These are phyloP conservation scores for Leptestheria dahalacensis DNA, from an alignment of 1,140 invertebrate genomes.

Conservation along the genomic window DNA sequence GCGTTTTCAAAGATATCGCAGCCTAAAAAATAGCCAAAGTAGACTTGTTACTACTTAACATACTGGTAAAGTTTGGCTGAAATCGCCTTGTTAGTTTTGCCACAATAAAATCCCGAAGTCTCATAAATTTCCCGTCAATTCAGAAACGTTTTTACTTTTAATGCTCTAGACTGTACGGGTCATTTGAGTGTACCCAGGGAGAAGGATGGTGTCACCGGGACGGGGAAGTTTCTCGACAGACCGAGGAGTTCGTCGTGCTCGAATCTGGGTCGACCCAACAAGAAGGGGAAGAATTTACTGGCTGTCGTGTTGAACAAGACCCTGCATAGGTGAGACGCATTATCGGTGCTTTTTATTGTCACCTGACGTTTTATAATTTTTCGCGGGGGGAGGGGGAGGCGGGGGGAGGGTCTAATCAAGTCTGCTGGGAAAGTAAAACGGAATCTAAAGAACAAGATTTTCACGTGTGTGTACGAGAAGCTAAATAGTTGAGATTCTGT, in stretches of 20 bases:
- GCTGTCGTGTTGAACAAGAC: neutral
- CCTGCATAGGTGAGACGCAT: neutral
- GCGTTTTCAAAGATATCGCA: too few species aligned
- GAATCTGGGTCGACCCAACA: neutral
- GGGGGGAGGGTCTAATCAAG: neutral
- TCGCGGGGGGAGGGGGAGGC: neutral
- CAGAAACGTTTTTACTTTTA: too few species aligned
- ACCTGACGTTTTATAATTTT: neutral
- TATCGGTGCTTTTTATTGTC: neutral
- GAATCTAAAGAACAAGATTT: too few species aligned
- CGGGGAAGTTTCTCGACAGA: neutral
- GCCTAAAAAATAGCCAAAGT: too few species aligned
- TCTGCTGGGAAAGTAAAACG: too few species aligned
- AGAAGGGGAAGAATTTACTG: neutral
- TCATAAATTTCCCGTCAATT: too few species aligned
- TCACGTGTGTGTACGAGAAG: too few species aligned
- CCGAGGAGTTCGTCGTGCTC: neutral
- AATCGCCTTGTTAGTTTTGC: too few species aligned
- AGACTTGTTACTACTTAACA: too few species aligned
- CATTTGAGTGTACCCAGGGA: neutral
- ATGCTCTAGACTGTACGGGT: neutral
- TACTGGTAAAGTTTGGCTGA: too few species aligned
- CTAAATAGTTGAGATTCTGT: too few species aligned
- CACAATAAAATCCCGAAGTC: too few species aligned
- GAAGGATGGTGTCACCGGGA: neutral